Evolutionary conservation across 2,888 invertebrate genomes (phyloP), one percentile per base, ranked within the genome.

Genomic region (Drosophila setosimentum): DNA sequence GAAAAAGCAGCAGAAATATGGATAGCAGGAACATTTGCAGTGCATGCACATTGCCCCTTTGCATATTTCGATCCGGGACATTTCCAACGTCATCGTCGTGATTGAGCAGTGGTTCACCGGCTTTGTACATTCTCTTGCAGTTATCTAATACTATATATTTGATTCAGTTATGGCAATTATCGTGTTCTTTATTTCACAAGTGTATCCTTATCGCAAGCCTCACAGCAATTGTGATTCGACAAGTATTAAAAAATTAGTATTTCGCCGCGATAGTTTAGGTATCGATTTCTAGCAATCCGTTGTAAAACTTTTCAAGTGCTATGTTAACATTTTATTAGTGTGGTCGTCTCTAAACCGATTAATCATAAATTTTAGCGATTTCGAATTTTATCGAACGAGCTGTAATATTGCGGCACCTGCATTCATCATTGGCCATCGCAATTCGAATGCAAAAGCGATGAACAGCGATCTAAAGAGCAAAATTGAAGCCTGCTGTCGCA

Each of bases 401-500:
- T 35, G n/a, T 54, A 18, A 35, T 16, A 13, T 27, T 54, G 35
- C 55, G 29, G n/a, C n/a, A 27, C n/a, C n/a, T 37, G 27, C 54
- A n/a, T 8, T 11, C 2, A n/a, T 11, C 7, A 27, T 24, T 27
- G 11, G 27, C 11, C 35, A 27, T 18, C 11, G 27, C 18, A 54
- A 27, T 37, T 37, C 27, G 27, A 55, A 55, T 13, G 37, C 3
- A 8, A 55, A 55, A 29, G 37, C 27, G 4, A 55, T 55, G 55
- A 55, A 29, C 13, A 29, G n/a, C n/a, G 94, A 95, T 33, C 83
- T 94, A 42, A 95, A 95, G 80, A 93, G 94, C 65, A 96, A 96
- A 92, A 94, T 96, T 45, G 97, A 97, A 75, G 95, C 96, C 90
- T 97, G 98, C 27, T 96, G 96, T 84, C 95, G 96, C 91, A 97